phyloP scores from a whole-genome alignment of 2,888 invertebrate genomes.

The Argynnis bischoffii region DNA sequence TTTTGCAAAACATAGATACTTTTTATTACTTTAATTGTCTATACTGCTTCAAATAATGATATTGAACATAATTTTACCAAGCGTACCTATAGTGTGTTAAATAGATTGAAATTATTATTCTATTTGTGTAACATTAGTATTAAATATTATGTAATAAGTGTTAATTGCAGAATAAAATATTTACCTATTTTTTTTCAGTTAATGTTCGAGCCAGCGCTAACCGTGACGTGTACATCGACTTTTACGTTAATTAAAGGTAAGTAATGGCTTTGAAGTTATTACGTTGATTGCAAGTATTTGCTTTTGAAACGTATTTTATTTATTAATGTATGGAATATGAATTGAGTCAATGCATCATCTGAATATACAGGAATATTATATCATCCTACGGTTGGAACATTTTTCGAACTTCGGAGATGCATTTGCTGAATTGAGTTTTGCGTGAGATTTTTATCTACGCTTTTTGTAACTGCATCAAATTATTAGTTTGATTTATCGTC shows the following conservation, averaged over 20 bases:
- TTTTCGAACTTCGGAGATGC: slow-evolving; percentile 1
- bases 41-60: too few relatives aligned
- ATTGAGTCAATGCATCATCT: slow-evolving; percentile 17
- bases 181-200: slow-evolving; percentile 58
- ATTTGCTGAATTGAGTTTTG: slow-evolving; percentile 9
- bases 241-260: slow-evolving; percentile 65
- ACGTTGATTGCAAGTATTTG: slow-evolving; percentile 25
- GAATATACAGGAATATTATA: too few relatives aligned
- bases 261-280: slow-evolving; percentile 30
- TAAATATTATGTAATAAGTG: too few relatives aligned
- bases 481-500: slow-evolving; percentile 1
- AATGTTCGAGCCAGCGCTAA: slow-evolving; percentile 63
- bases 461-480: slow-evolving; percentile 13
- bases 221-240: slow-evolving; percentile 57
- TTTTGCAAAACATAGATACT: too few relatives aligned
- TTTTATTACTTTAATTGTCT: too few relatives aligned
- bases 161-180: slow-evolving; percentile 8
- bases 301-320: slow-evolving; percentile 22
- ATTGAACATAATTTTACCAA: too few relatives aligned
- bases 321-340: slow-evolving; percentile 4
- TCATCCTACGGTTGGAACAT: too few relatives aligned
- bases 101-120: too few relatives aligned
- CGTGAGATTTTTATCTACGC: slow-evolving; percentile 11
- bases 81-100: too few relatives aligned
- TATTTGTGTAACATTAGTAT: too few relatives aligned